These are phyloP conservation scores for Phenacoccus solenopsis DNA, from an alignment of 1,140 invertebrate species.

Conservation along the genomic window DNA sequence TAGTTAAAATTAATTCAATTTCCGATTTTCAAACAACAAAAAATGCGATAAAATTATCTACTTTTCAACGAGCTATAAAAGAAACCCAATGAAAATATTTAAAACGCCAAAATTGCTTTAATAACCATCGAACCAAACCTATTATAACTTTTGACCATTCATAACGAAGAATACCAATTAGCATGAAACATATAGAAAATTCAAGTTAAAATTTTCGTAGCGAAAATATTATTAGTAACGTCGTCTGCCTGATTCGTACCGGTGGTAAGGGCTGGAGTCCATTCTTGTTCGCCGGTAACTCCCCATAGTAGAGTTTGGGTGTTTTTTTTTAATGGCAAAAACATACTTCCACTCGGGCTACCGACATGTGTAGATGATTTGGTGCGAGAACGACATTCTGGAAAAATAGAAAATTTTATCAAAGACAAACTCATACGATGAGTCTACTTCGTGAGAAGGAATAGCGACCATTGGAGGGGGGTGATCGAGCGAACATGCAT, in stretches of 20 bases:
- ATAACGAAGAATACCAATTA: background rate
- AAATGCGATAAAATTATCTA: no score
- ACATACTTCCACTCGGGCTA: background rate
- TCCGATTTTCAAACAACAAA: no score
- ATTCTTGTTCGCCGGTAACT: slow-evolving; percentile 82
- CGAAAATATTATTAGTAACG: background rate
- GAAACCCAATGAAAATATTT: no score
- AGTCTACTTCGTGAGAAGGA: background rate
- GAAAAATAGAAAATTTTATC: background rate
- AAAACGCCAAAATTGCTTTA: background rate
- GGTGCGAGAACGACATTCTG: background rate
- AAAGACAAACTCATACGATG: no score
- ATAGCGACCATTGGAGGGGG: background rate
- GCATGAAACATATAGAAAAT: background rate
- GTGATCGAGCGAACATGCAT: background rate
- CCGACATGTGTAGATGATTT: background rate
- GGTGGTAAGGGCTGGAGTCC: slow-evolving; percentile 86
- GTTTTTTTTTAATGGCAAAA: slow-evolving; percentile 34
- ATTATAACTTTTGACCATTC: background rate
- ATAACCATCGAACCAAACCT: background rate
- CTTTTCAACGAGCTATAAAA: no score
- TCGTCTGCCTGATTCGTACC: slow-evolving; percentile 39
- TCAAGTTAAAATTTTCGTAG: background rate
- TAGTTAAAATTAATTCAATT: no score
- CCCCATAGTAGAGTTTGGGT: slow-evolving; percentile 67